Base-by-base conservation (phyloP, 2,888 invertebrate genomes). In the Helicoverpa assulta region DNA sequence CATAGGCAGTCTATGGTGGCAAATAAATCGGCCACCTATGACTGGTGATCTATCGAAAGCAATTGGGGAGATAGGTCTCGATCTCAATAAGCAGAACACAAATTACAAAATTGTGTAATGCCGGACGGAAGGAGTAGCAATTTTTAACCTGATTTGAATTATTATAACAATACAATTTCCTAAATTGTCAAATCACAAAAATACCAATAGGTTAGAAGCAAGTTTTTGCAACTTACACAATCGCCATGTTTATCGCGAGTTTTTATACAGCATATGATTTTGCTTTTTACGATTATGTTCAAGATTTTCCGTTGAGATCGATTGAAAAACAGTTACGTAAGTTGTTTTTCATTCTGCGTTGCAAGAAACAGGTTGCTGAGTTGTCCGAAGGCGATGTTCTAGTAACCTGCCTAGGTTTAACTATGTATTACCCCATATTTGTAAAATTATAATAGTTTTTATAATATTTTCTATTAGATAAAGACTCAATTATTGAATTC, bases 251-350 rank as follows among this genome's bases (percentile, higher is more conserved):
- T 63, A 54, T 63, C 54, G 33, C n/a, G 43, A 55, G 18, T 64
- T 67, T 71, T 60, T 61, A 43, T 67, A 62, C n/a, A 33, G 40
- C 53, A 54, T 47, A 1, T 56, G 18, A 43, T 21, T 67, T 54
- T 54, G 16, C 16, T 64, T 59, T 64, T 53, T 56, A 63, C 21
- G 29, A 56, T n/a, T 16, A 43, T 14, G 12, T 67, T 54, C 56
- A 64, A 64, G 21, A 70, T 53, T 70, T 70, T 74, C 52, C 52
- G 12, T 33, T 8, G 6, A 21, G 29, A 50, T 47, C n/a, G 47
- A 60, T 40, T 43, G 50, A 64, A 64, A 69, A 69, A 64, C 53
- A n/a, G 33, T 57, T 59, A n/a, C 10, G 10, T 69, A 60, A 43
- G 47, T 64, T 59, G 47, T 53, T 63, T 73, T 68, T 62, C 54